Evolutionary conservation across 2,113 vertebrate genomes (phyloP).

Genomic region (Xenopus borealis): DNA sequence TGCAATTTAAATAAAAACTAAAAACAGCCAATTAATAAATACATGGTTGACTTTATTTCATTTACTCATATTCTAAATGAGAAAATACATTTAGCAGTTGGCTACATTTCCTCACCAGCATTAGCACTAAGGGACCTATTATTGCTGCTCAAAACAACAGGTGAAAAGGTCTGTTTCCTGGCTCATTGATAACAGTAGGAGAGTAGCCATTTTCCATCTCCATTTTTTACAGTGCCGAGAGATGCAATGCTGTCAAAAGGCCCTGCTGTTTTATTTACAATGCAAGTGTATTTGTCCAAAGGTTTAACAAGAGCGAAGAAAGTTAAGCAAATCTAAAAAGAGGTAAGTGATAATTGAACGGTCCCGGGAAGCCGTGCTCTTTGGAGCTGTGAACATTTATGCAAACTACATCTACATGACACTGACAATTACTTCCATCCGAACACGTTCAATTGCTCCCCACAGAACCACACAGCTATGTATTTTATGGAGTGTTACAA

Average conservation of each 20-base stretch:
- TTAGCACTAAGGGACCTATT: slow-evolving; percentile 13
- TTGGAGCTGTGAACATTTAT: slow-evolving; percentile 17
- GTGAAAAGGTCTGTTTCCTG: slow-evolving; percentile 13
- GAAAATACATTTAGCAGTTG: too few relatives aligned
- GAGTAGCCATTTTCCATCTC: slow-evolving; percentile 5
- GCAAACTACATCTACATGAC: slow-evolving; percentile 35
- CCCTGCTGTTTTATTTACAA: slow-evolving; percentile 42
- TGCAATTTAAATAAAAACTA: too few relatives aligned
- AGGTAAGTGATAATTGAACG: slow-evolving; percentile 21
- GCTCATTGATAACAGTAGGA: slow-evolving; percentile 34
- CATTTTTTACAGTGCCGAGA: slow-evolving; percentile 7
- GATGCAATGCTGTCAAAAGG: slow-evolving; percentile 6
- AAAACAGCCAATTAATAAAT: too few relatives aligned
- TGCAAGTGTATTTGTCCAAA: slow-evolving; percentile 21
- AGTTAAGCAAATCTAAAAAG: slow-evolving; percentile 27
- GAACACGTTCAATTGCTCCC: slow-evolving; percentile 16
- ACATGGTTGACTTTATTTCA: too few relatives aligned
- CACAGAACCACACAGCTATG: slow-evolving; percentile 18
- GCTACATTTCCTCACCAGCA: slow-evolving; percentile 1
- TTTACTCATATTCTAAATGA: too few relatives aligned
- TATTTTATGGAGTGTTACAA: slow-evolving; percentile 31
- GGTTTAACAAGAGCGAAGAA: slow-evolving; percentile 28
- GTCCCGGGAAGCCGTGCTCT: slow-evolving; percentile 23
- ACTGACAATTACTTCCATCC: slow-evolving; percentile 29
- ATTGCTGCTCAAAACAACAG: slow-evolving; percentile 12